phyloP scores from a whole-genome alignment of 2,797 vertebrate genomes.

The Loris lydekkerianus region DNA sequence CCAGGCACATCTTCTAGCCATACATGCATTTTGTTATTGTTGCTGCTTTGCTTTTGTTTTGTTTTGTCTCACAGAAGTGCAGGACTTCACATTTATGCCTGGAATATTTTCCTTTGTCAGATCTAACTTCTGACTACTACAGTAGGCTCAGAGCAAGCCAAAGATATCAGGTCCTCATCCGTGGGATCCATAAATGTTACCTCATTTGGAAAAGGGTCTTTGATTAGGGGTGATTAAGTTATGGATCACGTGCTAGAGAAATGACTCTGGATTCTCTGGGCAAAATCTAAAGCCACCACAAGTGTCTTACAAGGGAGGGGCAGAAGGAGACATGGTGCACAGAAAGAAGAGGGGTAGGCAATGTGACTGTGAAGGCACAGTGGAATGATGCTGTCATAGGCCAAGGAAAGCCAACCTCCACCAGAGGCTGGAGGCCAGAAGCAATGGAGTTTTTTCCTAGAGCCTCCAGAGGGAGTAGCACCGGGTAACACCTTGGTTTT shows the following conservation, averaged over 20 bases:
- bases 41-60: background rate
- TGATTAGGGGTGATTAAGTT: background rate
- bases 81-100: background rate
- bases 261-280: background rate
- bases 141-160: background rate
- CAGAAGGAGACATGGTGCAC: background rate
- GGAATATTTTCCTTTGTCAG: background rate
- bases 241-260: background rate
- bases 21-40: background rate
- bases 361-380: too few species aligned
- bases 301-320: background rate
- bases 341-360: background rate
- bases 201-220: background rate
- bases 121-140: background rate
- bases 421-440: background rate
- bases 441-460: background rate
- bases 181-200: background rate
- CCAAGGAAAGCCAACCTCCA: background rate
- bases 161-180: background rate
- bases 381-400: background rate
- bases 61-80: background rate
- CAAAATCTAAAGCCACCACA: background rate
- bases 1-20: background rate
- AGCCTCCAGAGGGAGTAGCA: too few species aligned
- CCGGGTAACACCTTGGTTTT: background rate